These are phyloP conservation scores for Pseudococcus viburni DNA, from an alignment of 2,888 invertebrate genomes.

Conservation along the genomic window DNA sequence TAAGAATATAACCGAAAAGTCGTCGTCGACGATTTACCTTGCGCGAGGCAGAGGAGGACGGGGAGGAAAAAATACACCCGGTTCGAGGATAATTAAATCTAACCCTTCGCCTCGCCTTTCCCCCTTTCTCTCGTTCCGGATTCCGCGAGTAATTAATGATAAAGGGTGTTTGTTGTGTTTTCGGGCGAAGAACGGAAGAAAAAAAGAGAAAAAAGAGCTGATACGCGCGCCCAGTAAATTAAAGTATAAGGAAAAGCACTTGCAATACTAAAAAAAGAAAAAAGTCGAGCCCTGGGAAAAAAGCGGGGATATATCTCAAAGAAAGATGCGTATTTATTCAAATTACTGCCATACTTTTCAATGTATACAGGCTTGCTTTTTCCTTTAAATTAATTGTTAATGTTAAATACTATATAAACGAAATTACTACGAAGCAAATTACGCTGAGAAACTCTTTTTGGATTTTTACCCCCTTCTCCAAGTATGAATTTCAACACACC, in stretches of 20 bases:
- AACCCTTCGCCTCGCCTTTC: neutral
- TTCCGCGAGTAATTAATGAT: neutral
- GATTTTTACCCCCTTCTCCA: neutral
- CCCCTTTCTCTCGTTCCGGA: neutral
- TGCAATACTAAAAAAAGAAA: neutral
- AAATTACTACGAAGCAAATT: neutral
- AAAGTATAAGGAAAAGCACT: neutral
- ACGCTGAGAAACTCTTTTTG: neutral
- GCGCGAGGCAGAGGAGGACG: neutral
- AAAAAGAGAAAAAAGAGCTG: neutral
- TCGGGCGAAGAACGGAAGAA: neutral
- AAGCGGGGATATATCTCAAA: neutral
- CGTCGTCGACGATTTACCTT: neutral
- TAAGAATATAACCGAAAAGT: slow-evolving; percentile 23
- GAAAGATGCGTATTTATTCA: slow-evolving; percentile 16
- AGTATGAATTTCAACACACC: neutral
- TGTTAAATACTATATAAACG: slow-evolving; percentile 10
- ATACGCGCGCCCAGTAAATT: neutral
- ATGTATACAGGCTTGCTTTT: slow-evolving; percentile 2
- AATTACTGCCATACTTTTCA: slow-evolving; percentile 20
- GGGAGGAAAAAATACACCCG: neutral
- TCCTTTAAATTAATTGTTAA: slow-evolving; percentile 18
- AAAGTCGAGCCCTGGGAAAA: neutral
- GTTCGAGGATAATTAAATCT: slow-evolving; percentile 20
- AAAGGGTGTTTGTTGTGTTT: neutral